Base-by-base conservation (phyloP, 2,113 vertebrate species). In the Myotis davidii region DNA sequence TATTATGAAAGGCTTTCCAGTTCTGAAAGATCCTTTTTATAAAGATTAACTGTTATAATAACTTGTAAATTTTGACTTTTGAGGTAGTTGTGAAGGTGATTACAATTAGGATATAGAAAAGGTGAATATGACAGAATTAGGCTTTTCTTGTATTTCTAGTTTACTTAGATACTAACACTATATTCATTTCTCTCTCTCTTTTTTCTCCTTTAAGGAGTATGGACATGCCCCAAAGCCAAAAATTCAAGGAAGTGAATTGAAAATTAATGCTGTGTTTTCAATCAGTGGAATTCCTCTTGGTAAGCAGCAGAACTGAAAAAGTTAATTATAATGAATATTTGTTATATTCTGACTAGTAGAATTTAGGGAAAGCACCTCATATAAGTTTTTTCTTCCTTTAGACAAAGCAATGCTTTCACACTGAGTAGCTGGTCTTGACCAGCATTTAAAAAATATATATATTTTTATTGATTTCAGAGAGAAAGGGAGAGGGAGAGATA, bases 211-310 rank as follows among this genome's bases (percentile, higher is more conserved):
- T 93, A 98, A 99, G 99, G 99, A 98, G 88, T 98, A 98, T 95
- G 34, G 98, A 98, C 98, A 98, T 97, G 12, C 98, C 98, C 98
- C 98, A 96, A 98, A 98, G 96, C 98, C 98, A 93, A 98, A 99
- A 98, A 96, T 97, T 98, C 98, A 98, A 98, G 99, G 99, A 97
- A 98, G 98, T 92, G 99, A 99, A 97, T 97, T 99, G 97, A 99
- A 99, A 98, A 99, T 99, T 94, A 99, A 99, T 56, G 99, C 99
- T 6, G 99, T 99, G 39, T 99, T 99, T 98, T 99, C 99, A 77
- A 99, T 99, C 95, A 98, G 97, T 64, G 98, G 97, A 59, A 98
- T 97, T 96, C 98, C 99, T 93, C 93, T 99, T 91, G 98, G 99
- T 99, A 98, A 99, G 99, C 97, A 97, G 85, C 54, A 59, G 54